Conservation (phyloP, 2,113 vertebrate genomes). For the Carollia perspicillata region DNA sequence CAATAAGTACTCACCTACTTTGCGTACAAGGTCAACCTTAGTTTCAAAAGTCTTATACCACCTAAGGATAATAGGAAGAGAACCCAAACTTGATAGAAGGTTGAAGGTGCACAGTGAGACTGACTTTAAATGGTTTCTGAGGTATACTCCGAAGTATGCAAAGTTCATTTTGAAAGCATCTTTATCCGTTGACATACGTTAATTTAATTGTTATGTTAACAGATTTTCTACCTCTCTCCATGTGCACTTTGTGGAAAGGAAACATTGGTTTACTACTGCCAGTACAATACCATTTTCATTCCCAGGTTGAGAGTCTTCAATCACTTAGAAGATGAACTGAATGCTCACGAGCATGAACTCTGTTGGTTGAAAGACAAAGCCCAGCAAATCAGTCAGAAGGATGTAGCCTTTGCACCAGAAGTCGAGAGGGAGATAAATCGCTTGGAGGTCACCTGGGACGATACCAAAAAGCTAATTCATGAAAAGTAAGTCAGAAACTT, state of each 20-base stretch:
- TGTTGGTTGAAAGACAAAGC: constrained; percentile 93
- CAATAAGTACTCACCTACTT: background rate
- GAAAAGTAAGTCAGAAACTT: constrained; percentile 85
- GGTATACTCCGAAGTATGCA: background rate
- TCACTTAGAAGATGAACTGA: constrained; percentile 94
- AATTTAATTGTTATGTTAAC: background rate
- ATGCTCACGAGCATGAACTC: constrained; percentile 92
- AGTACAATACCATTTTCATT: constrained; percentile 58
- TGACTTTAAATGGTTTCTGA: background rate
- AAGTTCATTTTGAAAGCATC: background rate
- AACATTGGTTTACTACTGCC: background rate
- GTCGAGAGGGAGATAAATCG: constrained; percentile 86
- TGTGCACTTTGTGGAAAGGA: background rate
- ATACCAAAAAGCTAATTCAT: constrained; percentile 85
- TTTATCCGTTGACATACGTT: background rate
- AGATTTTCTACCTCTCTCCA: background rate
- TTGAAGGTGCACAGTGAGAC: background rate
- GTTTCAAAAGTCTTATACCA: background rate
- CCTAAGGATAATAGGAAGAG: background rate
- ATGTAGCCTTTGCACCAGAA: constrained; percentile 86
- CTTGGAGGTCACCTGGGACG: constrained; percentile 89
- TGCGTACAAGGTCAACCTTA: background rate
- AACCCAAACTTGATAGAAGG: background rate
- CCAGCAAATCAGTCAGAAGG: constrained; percentile 91
- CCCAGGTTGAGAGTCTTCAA: constrained; percentile 90